phyloP scores from a whole-genome alignment of 2,888 invertebrate genomes.

The Adelognathus sp. region DNA sequence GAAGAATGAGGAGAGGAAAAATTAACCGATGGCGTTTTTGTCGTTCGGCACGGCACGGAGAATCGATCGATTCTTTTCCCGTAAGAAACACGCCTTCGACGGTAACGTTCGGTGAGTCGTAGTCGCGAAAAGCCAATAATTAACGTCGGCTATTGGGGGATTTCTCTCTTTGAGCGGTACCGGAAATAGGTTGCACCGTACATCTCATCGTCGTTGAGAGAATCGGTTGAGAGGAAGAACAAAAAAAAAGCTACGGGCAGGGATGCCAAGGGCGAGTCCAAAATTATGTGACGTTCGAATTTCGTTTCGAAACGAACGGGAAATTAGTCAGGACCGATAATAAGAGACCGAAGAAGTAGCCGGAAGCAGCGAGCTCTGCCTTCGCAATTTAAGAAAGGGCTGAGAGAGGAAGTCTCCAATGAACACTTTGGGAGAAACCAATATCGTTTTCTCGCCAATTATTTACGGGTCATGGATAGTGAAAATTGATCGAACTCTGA shows the following conservation, averaged over 20 bases:
- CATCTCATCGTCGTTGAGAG: slow-evolving; percentile 27
- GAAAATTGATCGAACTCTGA: no score
- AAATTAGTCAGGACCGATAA: slow-evolving; percentile 59
- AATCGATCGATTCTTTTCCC: slow-evolving; percentile 43
- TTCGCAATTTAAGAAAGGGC: slow-evolving; percentile 20
- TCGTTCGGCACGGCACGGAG: neutral
- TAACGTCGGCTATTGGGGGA: slow-evolving; percentile 65
- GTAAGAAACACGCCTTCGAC: slow-evolving; percentile 33
- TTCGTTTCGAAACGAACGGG: slow-evolving; percentile 20
- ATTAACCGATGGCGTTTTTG: slow-evolving; percentile 27
- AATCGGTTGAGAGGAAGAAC: no score
- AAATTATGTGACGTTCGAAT: slow-evolving; percentile 31
- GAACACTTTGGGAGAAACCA: no score
- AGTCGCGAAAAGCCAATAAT: slow-evolving; percentile 69
- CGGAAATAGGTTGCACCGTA: slow-evolving; percentile 60
- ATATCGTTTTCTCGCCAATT: no score
- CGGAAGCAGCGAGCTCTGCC: neutral
- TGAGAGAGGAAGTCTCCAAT: neutral
- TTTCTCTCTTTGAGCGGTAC: slow-evolving; percentile 47
- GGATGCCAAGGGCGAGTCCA: slow-evolving; percentile 49
- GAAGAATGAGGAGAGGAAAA: slow-evolving; percentile 36
- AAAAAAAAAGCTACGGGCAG: slow-evolving; percentile 48
- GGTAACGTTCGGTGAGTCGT: slow-evolving; percentile 13
- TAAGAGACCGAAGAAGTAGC: slow-evolving; percentile 45
- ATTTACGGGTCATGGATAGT: no score